Base-by-base conservation (phyloP, 2,888 invertebrate species). In the Enoplolaimus lenunculus region DNA sequence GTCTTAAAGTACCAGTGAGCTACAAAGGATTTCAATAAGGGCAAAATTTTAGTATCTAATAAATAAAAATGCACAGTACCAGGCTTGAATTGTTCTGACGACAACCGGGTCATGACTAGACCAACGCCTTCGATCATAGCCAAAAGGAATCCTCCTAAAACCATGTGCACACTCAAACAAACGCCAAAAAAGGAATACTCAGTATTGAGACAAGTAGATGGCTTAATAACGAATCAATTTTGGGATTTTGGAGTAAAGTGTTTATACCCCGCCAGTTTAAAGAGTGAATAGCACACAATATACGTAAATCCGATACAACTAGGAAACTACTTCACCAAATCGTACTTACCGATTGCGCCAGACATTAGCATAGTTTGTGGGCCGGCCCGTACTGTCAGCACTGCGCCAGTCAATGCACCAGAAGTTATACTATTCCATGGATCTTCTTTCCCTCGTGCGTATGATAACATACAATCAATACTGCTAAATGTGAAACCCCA, bases 401-500 rank as follows among this genome's bases (percentile, higher is more conserved):
- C 89, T 60, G 92, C 97, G 70, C 98, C 97, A 33, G 98, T 98
- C 0, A 91, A 87, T 7, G 94, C 94, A 0, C 97, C 98, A 76
- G 81, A 81, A 2, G 79, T 77, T 68, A 83, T 83, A 26, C 82
- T 81, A 73, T 83, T 95, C 93, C 93, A 95, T 0, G 94, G 94
- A 81, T 97, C 95, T 84, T 95, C 95, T 80, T 93, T 94, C 82
- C 91, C 88, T 74, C 94, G 85, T 74, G 91, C 82, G 80, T 91
- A 90, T 26, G 93, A 91, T 75, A 97, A 82, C 26, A 91, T 88
- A 81, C 98, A 98, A 82, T 99, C 98, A 75, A 95, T 93, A 68
- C 93, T 91, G 35, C 94, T 94, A 81, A 97, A 98, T 86, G 93
- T 88, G 66, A 93, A 93, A 74, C 97, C 98, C 98, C 98, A 98